These are phyloP conservation scores for Siniperca undulata DNA, from an alignment of 2,797 vertebrate genomes.

Conservation along the genomic window DNA sequence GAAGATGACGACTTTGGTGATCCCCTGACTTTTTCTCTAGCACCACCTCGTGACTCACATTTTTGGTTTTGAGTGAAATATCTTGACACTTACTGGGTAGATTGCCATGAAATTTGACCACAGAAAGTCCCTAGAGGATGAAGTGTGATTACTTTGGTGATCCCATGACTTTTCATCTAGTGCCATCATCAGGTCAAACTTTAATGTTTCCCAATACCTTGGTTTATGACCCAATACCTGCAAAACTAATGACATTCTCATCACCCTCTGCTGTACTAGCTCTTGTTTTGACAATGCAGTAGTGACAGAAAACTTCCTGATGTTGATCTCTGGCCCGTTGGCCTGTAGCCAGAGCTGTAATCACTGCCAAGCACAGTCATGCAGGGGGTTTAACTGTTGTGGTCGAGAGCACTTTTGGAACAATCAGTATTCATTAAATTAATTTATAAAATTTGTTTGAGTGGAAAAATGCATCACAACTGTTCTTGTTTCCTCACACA, in stretches of 20 bases:
- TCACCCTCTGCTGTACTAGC: background rate
- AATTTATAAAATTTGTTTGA: slow-evolving; percentile 35
- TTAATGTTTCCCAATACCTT: background rate
- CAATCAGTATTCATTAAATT: slow-evolving; percentile 54
- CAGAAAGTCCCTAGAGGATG: background rate
- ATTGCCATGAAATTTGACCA: background rate
- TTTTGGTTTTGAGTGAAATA: background rate
- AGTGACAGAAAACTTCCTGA: slow-evolving; percentile 15
- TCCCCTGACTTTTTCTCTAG: background rate
- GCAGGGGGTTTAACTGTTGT: slow-evolving; percentile 24
- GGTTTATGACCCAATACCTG: background rate
- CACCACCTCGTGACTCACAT: background rate
- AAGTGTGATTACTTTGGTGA: background rate
- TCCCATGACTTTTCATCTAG: background rate
- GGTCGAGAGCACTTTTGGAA: slow-evolving; percentile 42
- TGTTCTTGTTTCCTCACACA: slow-evolving; percentile 10
- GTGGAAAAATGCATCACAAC: slow-evolving; percentile 1
- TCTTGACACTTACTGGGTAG: background rate
- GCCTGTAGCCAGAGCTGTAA: slow-evolving; percentile 11
- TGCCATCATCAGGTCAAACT: background rate
- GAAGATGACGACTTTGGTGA: background rate
- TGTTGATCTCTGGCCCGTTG: slow-evolving; percentile 9
- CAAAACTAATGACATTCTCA: background rate
- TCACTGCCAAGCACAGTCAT: slow-evolving; percentile 17
- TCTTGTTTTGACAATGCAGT: background rate